Conservation (phyloP, 2,888 invertebrate species). For the Apodemia duryi region DNA sequence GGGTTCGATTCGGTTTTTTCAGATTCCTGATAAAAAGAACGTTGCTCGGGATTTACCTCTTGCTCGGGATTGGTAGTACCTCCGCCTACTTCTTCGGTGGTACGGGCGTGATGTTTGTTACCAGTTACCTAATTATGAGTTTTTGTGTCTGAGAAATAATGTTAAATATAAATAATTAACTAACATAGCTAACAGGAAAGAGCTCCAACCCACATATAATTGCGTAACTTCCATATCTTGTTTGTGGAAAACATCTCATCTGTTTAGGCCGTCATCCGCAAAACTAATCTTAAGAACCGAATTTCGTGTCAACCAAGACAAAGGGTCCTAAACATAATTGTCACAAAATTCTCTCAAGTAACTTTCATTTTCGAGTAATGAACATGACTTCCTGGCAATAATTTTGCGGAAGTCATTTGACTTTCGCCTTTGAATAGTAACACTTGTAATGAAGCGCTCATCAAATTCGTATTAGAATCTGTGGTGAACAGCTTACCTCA, state of each 20-base stretch:
- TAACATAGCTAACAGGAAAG: background rate
- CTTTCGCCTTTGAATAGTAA: slow-evolving; percentile 20
- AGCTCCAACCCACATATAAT: background rate
- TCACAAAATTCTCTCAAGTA: slow-evolving; percentile 6
- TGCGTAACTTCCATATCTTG: background rate
- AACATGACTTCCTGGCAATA: slow-evolving; percentile 16
- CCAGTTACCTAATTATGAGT: too few relatives aligned
- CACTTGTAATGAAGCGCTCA: slow-evolving; percentile 19
- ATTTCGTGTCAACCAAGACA: slow-evolving; percentile 8
- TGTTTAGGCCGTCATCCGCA: background rate
- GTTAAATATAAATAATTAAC: too few relatives aligned
- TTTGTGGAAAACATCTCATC: background rate
- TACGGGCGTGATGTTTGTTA: too few relatives aligned
- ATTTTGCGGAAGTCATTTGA: slow-evolving; percentile 21
- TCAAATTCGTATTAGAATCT: slow-evolving; percentile 19
- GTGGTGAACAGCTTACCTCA: background rate
- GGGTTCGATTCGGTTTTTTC: too few relatives aligned
- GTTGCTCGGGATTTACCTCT: too few relatives aligned
- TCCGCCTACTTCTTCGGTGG: too few relatives aligned
- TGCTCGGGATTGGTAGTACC: too few relatives aligned
- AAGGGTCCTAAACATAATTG: background rate
- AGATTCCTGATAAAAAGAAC: too few relatives aligned
- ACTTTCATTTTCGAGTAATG: slow-evolving; percentile 21
- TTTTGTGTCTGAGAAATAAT: too few relatives aligned
- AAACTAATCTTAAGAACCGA: slow-evolving; percentile 4